Evolutionary conservation across 2,888 invertebrate genomes (phyloP).

Genomic region (Bellardia bayeri): DNA sequence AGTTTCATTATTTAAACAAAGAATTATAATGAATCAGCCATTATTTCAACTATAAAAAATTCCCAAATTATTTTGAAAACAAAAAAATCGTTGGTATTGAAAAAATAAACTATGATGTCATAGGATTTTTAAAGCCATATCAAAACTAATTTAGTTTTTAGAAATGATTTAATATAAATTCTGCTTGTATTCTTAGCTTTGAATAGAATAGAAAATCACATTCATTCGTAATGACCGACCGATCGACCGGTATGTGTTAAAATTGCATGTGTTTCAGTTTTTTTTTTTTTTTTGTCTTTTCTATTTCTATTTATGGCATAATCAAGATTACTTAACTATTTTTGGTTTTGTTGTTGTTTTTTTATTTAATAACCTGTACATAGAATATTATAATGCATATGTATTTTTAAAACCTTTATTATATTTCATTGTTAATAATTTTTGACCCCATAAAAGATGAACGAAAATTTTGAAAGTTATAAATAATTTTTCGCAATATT

Average conservation of each 20-base stretch:
- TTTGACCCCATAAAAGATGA: slow-evolving; percentile 15
- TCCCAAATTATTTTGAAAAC: slow-evolving; percentile 3
- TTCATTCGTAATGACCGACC: not conserved
- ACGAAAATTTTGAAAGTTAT: not conserved
- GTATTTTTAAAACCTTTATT: not conserved
- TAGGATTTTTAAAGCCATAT: slow-evolving; percentile 30
- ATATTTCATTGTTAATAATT: slow-evolving; percentile 22
- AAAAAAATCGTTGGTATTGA: not conserved
- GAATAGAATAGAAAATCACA: not conserved
- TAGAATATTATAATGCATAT: not conserved
- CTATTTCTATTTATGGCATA: slow-evolving; percentile 51
- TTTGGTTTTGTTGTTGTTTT: slow-evolving; percentile 31
- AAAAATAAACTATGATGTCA: slow-evolving; percentile 56
- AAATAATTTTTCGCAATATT: no score
- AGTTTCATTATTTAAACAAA: not conserved
- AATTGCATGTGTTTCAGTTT: slow-evolving; percentile 26
- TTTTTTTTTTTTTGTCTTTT: slow-evolving; percentile 29
- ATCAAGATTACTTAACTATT: slow-evolving; percentile 56
- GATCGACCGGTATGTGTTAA: slow-evolving; percentile 9
- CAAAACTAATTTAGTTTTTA: slow-evolving; percentile 23
- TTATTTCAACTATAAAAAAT: slow-evolving; percentile 4
- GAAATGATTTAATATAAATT: slow-evolving; percentile 17
- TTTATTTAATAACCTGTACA: not conserved
- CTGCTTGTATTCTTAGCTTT: not conserved
- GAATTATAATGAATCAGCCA: slow-evolving; percentile 26